Base-by-base conservation (phyloP, 1,140 invertebrate species). In the Phortica variegata region DNA sequence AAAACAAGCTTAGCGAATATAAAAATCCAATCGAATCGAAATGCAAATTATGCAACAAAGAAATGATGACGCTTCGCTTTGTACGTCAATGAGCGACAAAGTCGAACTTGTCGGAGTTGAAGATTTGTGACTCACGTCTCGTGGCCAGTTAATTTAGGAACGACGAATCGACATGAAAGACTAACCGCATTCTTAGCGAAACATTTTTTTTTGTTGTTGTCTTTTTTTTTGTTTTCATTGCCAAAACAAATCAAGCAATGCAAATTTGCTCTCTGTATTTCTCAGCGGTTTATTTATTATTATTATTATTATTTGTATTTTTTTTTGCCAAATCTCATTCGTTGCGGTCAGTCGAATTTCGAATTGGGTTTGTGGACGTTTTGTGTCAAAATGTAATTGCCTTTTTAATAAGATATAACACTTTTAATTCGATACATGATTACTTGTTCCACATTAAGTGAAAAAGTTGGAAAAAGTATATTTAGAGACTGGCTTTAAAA, bases 91-190 rank as follows among this genome's bases (percentile, higher is more conserved):
- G 17, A 12, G 26, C 1, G 16, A 20, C 21, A 18, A 9, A 18
- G 34, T n/a, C n/a, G n/a, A n/a, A n/a, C n/a, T n/a, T n/a, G n/a
- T 26, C 23, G 23, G 10, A 26, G 23, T 26, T 26, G 23, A 26
- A 10, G 23, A 26, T 6, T 10, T 26, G 23, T 26, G 23, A 26
- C 23, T 26, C 5, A 10, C n/a, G n/a, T n/a, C 34, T 37, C 36
- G 18, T 17, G 20, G 40, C 5, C 13, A 8, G 40, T 36, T 7
- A 12, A 66, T 66, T 66, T 63, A 66, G 62, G 62, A 62, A 63
- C 62, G 66, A 52, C 62, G 68, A 66, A 66, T 66, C 68, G 62
- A n/a, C n/a, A n/a, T n/a, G n/a, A n/a, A n/a, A n/a, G n/a, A n/a
- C n/a, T n/a, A n/a, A n/a, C n/a, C n/a, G n/a, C n/a, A n/a, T n/a